Evolutionary conservation across 2,113 vertebrate species (phyloP).

Genomic region (Trachemys scripta): DNA sequence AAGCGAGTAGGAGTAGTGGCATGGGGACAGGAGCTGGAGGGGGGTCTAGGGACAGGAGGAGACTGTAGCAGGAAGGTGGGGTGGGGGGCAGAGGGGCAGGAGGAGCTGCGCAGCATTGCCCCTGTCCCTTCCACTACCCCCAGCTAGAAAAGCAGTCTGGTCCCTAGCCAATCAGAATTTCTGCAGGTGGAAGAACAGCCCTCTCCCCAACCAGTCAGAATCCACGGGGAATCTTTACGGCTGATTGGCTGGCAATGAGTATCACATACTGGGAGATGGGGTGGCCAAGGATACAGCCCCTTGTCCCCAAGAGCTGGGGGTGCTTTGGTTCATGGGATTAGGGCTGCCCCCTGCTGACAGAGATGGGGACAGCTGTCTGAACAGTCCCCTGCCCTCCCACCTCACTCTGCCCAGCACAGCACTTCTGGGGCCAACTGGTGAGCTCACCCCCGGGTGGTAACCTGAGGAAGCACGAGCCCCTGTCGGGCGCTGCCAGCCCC

Average conservation of each 20-base stretch:
- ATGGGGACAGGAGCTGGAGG: too few relatives aligned
- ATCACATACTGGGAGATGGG: not conserved
- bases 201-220: not conserved
- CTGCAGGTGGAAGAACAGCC: not conserved
- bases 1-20: too few relatives aligned
- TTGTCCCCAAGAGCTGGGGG: not conserved
- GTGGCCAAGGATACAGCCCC: not conserved
- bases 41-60: not conserved
- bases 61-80: not conserved
- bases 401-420: not conserved
- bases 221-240: not conserved
- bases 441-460: slow-evolving; percentile 15
- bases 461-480: not conserved
- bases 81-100: not conserved
- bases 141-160: not conserved
- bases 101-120: not conserved
- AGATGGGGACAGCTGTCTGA: not conserved
- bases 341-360: not conserved
- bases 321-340: too few relatives aligned
- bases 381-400: not conserved
- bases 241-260: not conserved
- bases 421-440: not conserved
- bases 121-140: not conserved
- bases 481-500: not conserved
- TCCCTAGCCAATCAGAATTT: not conserved